Evolutionary conservation across 1,140 invertebrate species (phyloP).

Genomic region (Drosophila tropicalis): DNA sequence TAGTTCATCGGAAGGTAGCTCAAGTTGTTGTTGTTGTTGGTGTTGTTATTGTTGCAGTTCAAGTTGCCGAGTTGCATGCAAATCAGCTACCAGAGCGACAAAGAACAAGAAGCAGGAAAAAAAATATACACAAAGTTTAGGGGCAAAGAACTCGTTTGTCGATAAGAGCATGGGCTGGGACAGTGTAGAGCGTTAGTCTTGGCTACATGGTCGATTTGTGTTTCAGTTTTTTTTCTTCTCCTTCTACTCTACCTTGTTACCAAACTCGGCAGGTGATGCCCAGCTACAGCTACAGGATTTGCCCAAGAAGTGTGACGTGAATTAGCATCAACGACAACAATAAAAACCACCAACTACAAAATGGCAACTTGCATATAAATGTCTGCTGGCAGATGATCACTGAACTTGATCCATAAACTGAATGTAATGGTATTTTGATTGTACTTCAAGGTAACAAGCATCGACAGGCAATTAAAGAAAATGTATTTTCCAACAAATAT

Average conservation of each 20-base stretch:
- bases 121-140: slow-evolving; percentile 20
- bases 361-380: slow-evolving; percentile 3
- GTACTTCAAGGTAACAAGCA: not conserved
- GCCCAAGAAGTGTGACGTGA: slow-evolving; percentile 63
- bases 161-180: not conserved
- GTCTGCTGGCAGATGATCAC: slow-evolving; percentile 1
- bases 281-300: slow-evolving; percentile 40
- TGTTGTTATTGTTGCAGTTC: slow-evolving; percentile 28
- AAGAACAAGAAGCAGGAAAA: slow-evolving; percentile 2
- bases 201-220: slow-evolving; percentile 44
- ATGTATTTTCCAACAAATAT: no score
- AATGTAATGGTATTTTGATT: not conserved
- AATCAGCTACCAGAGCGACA: slow-evolving; percentile 60
- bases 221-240: slow-evolving; percentile 33
- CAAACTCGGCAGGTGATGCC: slow-evolving; percentile 43
- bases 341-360: slow-evolving; percentile 21
- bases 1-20: slow-evolving; percentile 22
- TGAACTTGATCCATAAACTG: not conserved
- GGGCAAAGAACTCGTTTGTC: slow-evolving; percentile 66
- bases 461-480: no score
- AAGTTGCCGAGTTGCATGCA: slow-evolving; percentile 69
- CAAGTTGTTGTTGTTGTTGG: slow-evolving; percentile 30
- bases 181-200: slow-evolving; percentile 25
- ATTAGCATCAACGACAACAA: slow-evolving; percentile 58
- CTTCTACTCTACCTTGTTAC: slow-evolving; percentile 24